Evolutionary conservation across 2,113 vertebrate species (phyloP), one percentile per base, ranked within the genome.

Genomic region (Pionites leucogaster): DNA sequence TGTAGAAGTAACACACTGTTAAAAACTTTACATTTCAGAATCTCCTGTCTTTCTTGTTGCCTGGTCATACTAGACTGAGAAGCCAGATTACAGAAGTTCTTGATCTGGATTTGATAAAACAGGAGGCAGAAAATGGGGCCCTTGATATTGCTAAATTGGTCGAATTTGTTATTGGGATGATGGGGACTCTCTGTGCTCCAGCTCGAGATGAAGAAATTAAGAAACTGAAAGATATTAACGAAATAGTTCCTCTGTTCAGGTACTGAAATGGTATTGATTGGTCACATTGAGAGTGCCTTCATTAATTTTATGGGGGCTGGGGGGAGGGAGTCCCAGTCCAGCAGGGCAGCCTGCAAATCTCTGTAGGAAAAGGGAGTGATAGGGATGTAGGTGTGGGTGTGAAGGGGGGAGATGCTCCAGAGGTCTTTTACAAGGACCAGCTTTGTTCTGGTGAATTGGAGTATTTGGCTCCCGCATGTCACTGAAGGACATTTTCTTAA

Each of bases 181-280:
- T 99, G 99, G 99, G 98, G 28, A 98, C 98, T 3, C 98, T 99
- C 42, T 99, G 99, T 65, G 99, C 99, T 69, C 99, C 99, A 80
- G 99, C 98, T 92, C 98, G 99, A 88, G 99, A 99, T 69, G 96
- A 98, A 77, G 99, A 99, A 92, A 98, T 99, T 90, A 97, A 95
- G 67, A 99, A 98, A 82, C 97, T 99, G n/a, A 99, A 98, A 83
- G 98, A 99, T 86, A 98, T 99, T 97, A 76, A 98, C 37, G 99
- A 99, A 82, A 97, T 99, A 41, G 98, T 99, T 84, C 98, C 98
- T 90, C 98, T 99, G 74, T 99, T 99, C 96, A 99, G 98, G 99
- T 99, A 98, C 90, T 86, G 72, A 71, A 83, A 63, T 59, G 27
- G 24, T 49, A 17, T 70, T 82, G 28, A 39, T 65, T 31, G 13